Percentiles rank a stretch among this genome's conserved stretches.
phyloP scores from a whole-genome alignment of 2,113 vertebrate genomes.

The Caloenas nicobarica region DNA sequence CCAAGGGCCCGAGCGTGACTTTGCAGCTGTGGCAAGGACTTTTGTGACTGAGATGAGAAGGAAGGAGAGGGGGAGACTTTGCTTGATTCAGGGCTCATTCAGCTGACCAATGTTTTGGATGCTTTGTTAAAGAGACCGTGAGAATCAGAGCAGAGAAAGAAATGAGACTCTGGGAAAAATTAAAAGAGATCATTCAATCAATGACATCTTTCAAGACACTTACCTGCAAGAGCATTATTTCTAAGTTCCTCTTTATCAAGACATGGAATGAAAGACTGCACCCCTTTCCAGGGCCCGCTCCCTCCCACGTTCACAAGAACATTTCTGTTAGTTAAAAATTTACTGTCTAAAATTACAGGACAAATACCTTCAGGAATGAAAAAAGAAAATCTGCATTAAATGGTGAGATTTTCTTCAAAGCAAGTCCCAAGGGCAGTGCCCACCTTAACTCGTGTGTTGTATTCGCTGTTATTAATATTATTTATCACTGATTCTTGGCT shows the following conservation, averaged over 20 bases:
- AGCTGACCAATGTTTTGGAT: not conserved
- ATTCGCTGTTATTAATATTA: not conserved
- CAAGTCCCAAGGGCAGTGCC: not conserved
- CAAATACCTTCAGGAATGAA: not conserved
- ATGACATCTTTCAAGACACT: not conserved
- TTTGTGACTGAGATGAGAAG: not conserved
- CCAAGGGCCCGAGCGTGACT: not conserved
- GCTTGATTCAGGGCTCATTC: not conserved
- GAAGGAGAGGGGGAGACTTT: not conserved
- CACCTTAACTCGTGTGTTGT: not conserved
- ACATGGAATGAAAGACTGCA: not conserved
- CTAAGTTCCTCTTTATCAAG: fast-evolving
- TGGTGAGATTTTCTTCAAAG: not conserved
- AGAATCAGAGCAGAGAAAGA: not conserved
- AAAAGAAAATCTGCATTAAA: not conserved
- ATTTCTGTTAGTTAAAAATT: not conserved
- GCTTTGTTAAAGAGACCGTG: not conserved
- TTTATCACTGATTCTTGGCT: too few relatives aligned
- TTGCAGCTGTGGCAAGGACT: not conserved
- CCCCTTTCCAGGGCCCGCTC: not conserved
- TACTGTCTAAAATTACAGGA: not conserved
- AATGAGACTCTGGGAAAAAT: not conserved
- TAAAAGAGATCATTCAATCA: not conserved
- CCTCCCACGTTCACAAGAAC: not conserved
- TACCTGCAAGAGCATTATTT: not conserved